A percentile compares a stretch with the other conserved stretches of the same genome.
Conservation (phyloP, 2,888 invertebrate genomes). For the Plebejus melissa region DNA sequence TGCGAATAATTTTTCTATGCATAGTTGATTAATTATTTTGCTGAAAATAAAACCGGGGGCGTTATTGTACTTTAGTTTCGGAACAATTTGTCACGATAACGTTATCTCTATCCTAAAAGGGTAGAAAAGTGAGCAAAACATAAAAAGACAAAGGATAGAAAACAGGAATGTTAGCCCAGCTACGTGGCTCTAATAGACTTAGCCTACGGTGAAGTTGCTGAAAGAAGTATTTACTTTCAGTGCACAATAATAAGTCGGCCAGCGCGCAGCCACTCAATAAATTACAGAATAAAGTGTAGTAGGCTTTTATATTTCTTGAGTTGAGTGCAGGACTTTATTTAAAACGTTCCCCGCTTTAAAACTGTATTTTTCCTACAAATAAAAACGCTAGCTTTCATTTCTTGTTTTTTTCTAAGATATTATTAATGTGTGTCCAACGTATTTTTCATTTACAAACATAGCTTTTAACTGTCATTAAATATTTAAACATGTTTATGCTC, state of each 20-base stretch:
- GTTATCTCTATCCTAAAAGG: neutral
- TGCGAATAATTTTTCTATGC: neutral
- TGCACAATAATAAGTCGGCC: constrained; percentile 12
- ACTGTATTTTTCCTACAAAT: neutral
- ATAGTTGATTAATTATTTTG: constrained; percentile 4
- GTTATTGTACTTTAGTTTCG: neutral
- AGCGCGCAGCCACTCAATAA: constrained; percentile 13
- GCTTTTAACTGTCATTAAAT: neutral
- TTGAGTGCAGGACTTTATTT: constrained; percentile 26
- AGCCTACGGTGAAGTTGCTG: neutral
- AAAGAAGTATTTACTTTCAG: neutral
- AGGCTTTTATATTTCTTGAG: constrained; percentile 25
- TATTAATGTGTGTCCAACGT: neutral
- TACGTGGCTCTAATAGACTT: neutral
- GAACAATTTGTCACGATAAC: neutral
- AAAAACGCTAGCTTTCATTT: neutral
- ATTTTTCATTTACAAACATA: neutral
- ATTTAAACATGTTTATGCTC: neutral
- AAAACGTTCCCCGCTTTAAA: constrained; percentile 11
- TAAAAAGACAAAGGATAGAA: neutral
- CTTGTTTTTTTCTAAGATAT: neutral
- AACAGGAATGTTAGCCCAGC: neutral
- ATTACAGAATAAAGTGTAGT: constrained; percentile 21
- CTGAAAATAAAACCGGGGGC: neutral
- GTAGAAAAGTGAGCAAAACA: neutral